Percentiles rank a stretch among this genome's conserved stretches.
Evolutionary conservation across 2,113 vertebrate genomes (phyloP).

Genomic region (Probosciger aterrimus): DNA sequence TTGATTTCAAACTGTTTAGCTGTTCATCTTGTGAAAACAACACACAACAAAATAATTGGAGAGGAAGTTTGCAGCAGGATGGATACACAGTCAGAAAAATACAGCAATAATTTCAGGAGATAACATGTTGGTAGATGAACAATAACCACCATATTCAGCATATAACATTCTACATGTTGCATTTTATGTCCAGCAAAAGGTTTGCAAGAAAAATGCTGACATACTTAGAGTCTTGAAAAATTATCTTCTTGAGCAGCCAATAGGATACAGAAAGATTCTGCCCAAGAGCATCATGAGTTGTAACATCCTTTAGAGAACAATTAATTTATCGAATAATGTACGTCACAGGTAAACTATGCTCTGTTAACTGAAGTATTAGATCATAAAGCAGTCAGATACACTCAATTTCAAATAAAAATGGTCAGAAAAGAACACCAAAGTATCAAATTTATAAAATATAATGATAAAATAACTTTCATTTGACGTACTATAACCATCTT

Average conservation of each 20-base stretch:
- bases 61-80: background rate
- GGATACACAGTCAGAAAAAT: background rate
- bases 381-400: background rate
- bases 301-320: background rate
- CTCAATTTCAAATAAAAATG: background rate
- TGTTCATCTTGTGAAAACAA: background rate
- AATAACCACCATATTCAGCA: background rate
- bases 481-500: background rate
- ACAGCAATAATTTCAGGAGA: background rate
- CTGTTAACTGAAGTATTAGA: background rate
- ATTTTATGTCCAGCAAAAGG: background rate
- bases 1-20: conserved; percentile 33
- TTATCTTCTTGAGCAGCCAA: background rate
- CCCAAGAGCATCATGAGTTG: background rate
- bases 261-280: background rate
- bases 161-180: background rate
- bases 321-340: background rate
- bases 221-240: background rate
- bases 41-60: background rate
- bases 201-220: background rate
- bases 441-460: background rate
- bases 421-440: background rate
- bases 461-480: background rate
- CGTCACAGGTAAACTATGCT: background rate
- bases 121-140: background rate